Percentiles rank a stretch among this genome's conserved stretches.
phyloP scores from a whole-genome alignment of 2,888 invertebrate genomes.

The Rhopalosiphum nymphaeae region DNA sequence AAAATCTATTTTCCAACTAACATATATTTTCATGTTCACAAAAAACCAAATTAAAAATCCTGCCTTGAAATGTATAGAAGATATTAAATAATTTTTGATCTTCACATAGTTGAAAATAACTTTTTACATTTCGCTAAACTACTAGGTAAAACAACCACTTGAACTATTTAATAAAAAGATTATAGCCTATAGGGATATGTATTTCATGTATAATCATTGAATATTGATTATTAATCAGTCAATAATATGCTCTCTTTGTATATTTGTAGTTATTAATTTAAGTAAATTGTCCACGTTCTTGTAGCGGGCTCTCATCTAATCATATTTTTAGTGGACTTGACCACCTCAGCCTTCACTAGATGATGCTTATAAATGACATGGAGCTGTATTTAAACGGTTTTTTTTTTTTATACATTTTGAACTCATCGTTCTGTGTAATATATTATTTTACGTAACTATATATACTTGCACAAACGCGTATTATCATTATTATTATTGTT shows the following conservation, averaged over 20 bases:
- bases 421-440: neutral
- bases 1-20: too few species aligned
- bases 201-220: too few species aligned
- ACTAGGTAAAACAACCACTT: too few species aligned
- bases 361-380: neutral
- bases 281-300: neutral
- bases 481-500: neutral
- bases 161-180: too few species aligned
- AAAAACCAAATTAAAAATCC: too few species aligned
- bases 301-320: neutral
- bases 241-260: neutral
- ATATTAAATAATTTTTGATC: too few species aligned
- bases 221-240: neutral
- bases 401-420: neutral
- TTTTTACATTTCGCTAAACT: too few species aligned
- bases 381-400: neutral
- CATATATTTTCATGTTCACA: too few species aligned
- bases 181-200: too few species aligned
- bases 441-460: neutral
- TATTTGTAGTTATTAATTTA: neutral
- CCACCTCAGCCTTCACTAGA: neutral
- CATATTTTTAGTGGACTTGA: neutral
- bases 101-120: too few species aligned
- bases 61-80: too few species aligned
- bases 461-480: neutral